Percentiles rank a stretch among this genome's conserved stretches.
Conservation (phyloP, 2,113 vertebrate species). For the Oostethus manadensis region DNA sequence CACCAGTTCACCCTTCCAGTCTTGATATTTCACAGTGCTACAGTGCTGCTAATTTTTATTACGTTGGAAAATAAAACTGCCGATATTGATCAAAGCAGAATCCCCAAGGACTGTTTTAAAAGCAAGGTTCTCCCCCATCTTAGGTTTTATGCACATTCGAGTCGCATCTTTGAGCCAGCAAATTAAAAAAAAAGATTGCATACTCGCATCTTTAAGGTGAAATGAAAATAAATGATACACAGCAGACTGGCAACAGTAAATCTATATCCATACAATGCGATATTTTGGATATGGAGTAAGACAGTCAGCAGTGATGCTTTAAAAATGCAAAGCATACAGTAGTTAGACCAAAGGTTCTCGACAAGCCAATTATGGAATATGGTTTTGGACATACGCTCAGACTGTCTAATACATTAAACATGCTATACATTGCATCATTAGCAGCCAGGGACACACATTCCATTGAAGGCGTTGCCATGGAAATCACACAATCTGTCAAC, state of each 20-base stretch:
- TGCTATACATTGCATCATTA: constrained; percentile 5
- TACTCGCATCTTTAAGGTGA: no score
- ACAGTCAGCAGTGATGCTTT: constrained; percentile 28
- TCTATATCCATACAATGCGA: no score
- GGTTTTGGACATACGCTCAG: constrained; percentile 17
- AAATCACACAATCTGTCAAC: neutral
- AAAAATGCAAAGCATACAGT: constrained; percentile 33
- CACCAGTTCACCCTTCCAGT: neutral
- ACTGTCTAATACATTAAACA: constrained; percentile 14
- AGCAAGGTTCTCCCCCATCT: no score
- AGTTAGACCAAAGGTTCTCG: constrained; percentile 20
- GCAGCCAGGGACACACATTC: constrained; percentile 3
- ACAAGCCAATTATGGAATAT: constrained; percentile 22
- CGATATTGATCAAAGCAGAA: neutral
- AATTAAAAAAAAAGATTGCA: no score
- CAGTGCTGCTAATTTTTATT: neutral
- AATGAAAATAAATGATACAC: no score
- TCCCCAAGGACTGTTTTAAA: neutral
- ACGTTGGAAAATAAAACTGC: neutral
- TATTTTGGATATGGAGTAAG: no score
- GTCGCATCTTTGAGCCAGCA: no score
- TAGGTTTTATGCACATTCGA: no score
- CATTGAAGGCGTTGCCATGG: constrained; percentile 20
- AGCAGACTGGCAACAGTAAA: no score
- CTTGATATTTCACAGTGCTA: neutral